Evolutionary conservation across 2,888 invertebrate genomes (phyloP).

Genomic region (Rhyacophila evoluta): DNA sequence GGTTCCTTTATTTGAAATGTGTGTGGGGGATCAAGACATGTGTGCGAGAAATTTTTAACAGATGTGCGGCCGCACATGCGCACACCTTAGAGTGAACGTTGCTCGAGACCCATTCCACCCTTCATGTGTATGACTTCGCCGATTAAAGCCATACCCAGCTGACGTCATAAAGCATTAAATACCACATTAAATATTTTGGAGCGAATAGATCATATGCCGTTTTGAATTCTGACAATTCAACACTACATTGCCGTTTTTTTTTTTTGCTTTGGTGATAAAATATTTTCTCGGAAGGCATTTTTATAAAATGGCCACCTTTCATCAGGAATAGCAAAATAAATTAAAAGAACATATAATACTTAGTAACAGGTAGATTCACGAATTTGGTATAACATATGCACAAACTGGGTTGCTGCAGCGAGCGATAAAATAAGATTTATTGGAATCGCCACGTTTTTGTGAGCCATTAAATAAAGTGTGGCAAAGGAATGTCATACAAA

Average conservation of each 20-base stretch:
- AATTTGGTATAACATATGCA: too few species aligned
- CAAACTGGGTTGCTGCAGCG: not conserved
- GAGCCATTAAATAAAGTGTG: slow-evolving; percentile 25
- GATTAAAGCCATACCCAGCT: too few species aligned
- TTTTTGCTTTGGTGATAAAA: not conserved
- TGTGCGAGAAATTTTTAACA: too few species aligned
- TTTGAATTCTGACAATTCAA: not conserved
- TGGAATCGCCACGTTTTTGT: not conserved
- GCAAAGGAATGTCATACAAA: slow-evolving; percentile 26
- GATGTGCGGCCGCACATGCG: too few species aligned
- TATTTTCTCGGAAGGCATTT: not conserved
- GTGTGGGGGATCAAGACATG: too few species aligned
- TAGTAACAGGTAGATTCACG: too few species aligned
- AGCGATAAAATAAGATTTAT: slow-evolving; percentile 4
- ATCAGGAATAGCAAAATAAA: not conserved
- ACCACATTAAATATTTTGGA: slow-evolving; percentile 25
- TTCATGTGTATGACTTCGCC: too few species aligned
- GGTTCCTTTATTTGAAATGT: too few species aligned
- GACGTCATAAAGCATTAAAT: not conserved
- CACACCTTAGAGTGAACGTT: too few species aligned
- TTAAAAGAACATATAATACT: not conserved
- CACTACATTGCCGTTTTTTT: not conserved
- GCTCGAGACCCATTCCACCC: too few species aligned
- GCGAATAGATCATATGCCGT: slow-evolving; percentile 40
- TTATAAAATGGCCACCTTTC: not conserved